A percentile compares a stretch with the other conserved stretches of the same genome.
Conservation (phyloP, 2,113 vertebrate genomes). For the Meriones unguiculatus region DNA sequence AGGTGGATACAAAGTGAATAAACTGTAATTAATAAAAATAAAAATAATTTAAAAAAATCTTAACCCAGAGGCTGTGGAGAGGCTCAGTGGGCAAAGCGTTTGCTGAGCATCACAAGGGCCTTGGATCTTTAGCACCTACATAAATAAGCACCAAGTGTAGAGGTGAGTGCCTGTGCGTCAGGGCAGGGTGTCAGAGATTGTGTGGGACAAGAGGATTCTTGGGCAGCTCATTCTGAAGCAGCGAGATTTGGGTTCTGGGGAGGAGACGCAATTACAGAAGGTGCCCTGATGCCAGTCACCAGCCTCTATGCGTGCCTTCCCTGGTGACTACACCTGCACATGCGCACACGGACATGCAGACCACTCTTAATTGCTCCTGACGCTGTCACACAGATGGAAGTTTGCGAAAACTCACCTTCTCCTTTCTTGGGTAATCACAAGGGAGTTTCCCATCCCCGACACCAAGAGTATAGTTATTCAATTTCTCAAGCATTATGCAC, state of each 20-base stretch:
- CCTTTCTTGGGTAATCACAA: neutral
- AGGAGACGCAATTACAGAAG: neutral
- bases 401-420: neutral
- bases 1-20: no score
- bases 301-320: no score
- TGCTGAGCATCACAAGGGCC: neutral
- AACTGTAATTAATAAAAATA: no score
- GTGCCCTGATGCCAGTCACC: neutral
- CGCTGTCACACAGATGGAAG: neutral
- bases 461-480: neutral
- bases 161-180: neutral
- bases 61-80: neutral
- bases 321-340: neutral
- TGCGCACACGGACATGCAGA: neutral
- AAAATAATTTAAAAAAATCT: neutral
- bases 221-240: neutral
- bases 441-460: neutral
- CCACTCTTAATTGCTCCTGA: neutral
- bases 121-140: no score
- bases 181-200: neutral
- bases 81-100: neutral
- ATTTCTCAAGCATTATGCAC: neutral
- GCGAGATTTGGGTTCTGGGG: neutral
- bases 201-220: neutral
- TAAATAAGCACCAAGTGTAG: neutral